Base-by-base conservation (phyloP, 2,888 invertebrate genomes). In the Lymantria monacha region DNA sequence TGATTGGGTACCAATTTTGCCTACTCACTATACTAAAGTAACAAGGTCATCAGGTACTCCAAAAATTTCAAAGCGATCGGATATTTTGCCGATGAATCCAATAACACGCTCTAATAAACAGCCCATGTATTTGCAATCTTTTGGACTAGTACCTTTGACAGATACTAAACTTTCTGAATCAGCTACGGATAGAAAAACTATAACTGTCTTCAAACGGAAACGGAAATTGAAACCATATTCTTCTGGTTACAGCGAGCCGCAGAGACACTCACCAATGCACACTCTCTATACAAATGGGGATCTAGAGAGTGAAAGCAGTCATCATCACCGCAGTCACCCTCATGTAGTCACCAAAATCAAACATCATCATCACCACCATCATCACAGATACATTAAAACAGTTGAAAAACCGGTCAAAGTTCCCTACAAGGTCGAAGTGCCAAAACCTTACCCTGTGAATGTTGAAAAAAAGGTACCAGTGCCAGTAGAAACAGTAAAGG, bases 291-390 rank as follows among this genome's bases (percentile, higher is more conserved):
- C 65, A 53, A 74, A 69, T 59, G 74, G 69, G 37, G 83, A 87
- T 51, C 77, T 79, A 49, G 78, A 81, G 48, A 63, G 75, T 42
- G 84, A 84, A 53, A 80, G 68, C 47, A 83, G 81, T 63, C 71
- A 56, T 46, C 76, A 70, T 44, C 74, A 81, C 37, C 79, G 69
- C 53, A 61, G 55, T 42, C 75, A 70, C 45, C 73, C 81, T 37
- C 78, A 71, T 52, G 72, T 81, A 55, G 63, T 82, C 61, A 88
- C 89, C 51, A 91, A 85, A 77, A 79, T 92, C 64, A 92, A 94
- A 72, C 94, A 94, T 66, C 94, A 94, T 67, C 94, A 94, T 67
- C 94, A 94, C 62, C 94, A 94, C 66, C 94, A 94, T 72, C 94
- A 94, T 69, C 94, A 94, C 70, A 92, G 92, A 78, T 93, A 94